Percentiles rank a stretch among this genome's conserved stretches.
These are phyloP conservation scores for Poecile montanus DNA, from an alignment of 2,797 vertebrate species.

Conservation along the genomic window DNA sequence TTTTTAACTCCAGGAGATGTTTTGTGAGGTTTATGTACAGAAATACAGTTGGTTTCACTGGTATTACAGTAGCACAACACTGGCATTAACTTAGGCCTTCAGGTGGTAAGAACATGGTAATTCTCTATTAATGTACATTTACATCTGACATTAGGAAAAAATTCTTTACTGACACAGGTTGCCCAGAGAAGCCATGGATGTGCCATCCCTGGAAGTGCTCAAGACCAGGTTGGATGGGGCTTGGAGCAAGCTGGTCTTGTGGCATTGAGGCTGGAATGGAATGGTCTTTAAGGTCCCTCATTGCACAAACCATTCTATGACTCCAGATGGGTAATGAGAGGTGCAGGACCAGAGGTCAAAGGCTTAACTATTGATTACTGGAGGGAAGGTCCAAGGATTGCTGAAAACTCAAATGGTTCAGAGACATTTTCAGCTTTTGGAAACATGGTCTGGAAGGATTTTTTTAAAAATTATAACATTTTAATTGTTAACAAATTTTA, in stretches of 20 bases:
- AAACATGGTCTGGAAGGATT: background rate
- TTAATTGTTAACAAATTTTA: background rate
- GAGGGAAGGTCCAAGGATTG: background rate
- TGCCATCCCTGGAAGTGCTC: background rate
- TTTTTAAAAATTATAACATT: background rate
- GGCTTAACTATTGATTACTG: background rate
- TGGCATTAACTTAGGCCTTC: background rate
- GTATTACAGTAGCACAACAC: background rate
- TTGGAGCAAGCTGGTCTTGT: background rate
- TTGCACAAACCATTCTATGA: background rate
- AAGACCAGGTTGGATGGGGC: background rate
- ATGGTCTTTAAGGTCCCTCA: background rate
- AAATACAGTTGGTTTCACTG: background rate
- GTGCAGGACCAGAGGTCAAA: background rate
- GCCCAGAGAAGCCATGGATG: background rate
- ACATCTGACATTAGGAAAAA: background rate
- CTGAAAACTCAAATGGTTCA: background rate
- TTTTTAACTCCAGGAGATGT: background rate
- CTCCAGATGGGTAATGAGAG: background rate
- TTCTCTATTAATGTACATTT: background rate
- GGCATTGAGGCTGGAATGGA: background rate
- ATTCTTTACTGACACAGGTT: background rate
- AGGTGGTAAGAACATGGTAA: background rate
- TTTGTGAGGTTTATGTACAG: background rate
- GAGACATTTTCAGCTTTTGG: background rate